phyloP scores from a whole-genome alignment of 2,113 vertebrate species.

The Hippocampus mohnikei region DNA sequence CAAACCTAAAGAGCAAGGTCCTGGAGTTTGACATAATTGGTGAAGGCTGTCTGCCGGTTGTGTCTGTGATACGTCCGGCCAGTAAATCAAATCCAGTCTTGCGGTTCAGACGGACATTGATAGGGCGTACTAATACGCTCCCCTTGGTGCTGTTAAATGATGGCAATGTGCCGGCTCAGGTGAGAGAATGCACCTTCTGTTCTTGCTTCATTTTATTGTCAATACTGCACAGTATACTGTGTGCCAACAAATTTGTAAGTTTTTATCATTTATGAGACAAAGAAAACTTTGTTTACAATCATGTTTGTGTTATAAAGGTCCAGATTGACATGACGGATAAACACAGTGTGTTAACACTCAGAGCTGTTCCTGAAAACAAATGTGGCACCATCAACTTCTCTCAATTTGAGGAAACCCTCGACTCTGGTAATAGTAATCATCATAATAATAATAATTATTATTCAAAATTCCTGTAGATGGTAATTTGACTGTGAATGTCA shows the following conservation, averaged over 20 bases:
- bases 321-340: conserved; percentile 77
- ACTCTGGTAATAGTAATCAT: conserved; percentile 46
- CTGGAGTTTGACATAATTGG: conserved; percentile 79
- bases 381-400: conserved; percentile 50
- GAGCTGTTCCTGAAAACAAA: conserved; percentile 54
- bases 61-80: conserved; percentile 74
- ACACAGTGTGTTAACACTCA: conserved; percentile 72
- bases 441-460: no score
- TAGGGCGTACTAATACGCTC: conserved; percentile 66
- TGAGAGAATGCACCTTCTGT: conserved; percentile 42
- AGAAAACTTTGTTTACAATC: neutral
- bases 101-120: conserved; percentile 75
- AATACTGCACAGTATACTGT: neutral
- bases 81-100: conserved; percentile 72
- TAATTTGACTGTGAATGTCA: neutral
- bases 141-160: conserved; percentile 79
- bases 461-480: neutral
- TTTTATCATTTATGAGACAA: neutral
- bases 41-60: conserved; percentile 77
- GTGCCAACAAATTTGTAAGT: neutral
- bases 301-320: conserved; percentile 65
- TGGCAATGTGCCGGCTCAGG: conserved; percentile 74
- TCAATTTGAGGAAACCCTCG: conserved; percentile 17
- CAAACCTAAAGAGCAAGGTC: conserved; percentile 45
- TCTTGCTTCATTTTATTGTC: neutral